Base-by-base conservation (phyloP, 1,140 invertebrate genomes). In the Platyura marginata region DNA sequence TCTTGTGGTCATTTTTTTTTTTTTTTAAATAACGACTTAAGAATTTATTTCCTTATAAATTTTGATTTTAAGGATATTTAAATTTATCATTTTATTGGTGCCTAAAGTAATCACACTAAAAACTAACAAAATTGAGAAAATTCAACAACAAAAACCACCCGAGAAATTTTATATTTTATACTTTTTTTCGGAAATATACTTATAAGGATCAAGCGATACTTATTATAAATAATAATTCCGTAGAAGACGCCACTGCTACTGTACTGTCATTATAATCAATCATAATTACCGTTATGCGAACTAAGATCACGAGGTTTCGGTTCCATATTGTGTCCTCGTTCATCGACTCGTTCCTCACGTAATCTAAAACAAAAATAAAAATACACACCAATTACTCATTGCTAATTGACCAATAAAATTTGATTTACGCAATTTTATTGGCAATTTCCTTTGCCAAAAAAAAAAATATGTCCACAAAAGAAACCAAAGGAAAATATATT, bases 271-370 rank as follows among this genome's bases (percentile, higher is more conserved):
- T n/a, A n/a, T n/a, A n/a, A n/a, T n/a, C n/a, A n/a, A n/a, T n/a
- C n/a, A n/a, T n/a, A n/a, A n/a, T 77, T 69, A 87, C 84, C 81
- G 67, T 86, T 85, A 65, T 82, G 77, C 59, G 81, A 85, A 64
- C 79, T 86, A 46, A 77, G 71, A 64, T 85, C 81, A 53, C 80
- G 16, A 18, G 36, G 18, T 38, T 38, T 38, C 18, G n/a, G 36
- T 6, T 38, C 36, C 9, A n/a, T 38, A 18, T 11, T 38, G 10
- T 38, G 36, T 10, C 18, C 19, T 21, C 36, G 36, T 18, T 38
- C 36, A 18, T 38, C 36, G 5, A 77, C 77, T 59, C 82, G 69
- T 65, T 87, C 84, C 58, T 87, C 84, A 51, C 81, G 71, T 64
- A 87, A 72, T 72, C 81, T 85, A 13, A n/a, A 5, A 29, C 25